Conservation (phyloP, 2,888 invertebrate genomes). For the Diabrotica balteata region DNA sequence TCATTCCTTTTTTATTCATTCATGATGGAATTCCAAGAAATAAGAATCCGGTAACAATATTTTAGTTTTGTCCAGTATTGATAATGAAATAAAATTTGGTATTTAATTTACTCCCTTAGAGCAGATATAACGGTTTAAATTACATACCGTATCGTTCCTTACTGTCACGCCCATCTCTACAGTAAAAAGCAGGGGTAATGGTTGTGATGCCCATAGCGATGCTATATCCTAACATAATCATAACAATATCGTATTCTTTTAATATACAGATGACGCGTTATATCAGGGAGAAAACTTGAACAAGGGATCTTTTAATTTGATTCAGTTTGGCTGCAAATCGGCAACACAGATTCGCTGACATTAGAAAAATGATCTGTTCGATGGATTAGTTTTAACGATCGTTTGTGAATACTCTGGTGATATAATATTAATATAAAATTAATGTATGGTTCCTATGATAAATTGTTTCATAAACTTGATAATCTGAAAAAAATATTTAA, state of each 20-base stretch:
- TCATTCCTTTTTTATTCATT: no score
- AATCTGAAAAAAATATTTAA: no score
- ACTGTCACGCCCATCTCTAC: no score
- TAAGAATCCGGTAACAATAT: no score
- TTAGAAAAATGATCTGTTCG: constrained; percentile 21
- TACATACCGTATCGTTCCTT: no score
- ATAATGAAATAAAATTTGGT: no score
- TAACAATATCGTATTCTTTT: constrained; percentile 37
- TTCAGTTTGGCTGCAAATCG: constrained; percentile 19
- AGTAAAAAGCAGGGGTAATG: constrained; percentile 5
- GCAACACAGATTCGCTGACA: constrained; percentile 16
- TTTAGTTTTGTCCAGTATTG: no score
- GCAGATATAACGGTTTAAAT: no score
- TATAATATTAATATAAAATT: no score
- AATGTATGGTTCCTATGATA: not conserved
- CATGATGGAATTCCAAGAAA: no score
- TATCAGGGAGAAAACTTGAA: constrained; percentile 27
- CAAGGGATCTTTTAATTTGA: constrained; percentile 23
- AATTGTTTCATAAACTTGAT: not conserved
- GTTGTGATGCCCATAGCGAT: constrained; percentile 16
- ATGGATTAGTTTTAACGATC: constrained; percentile 17
- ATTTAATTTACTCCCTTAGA: no score
- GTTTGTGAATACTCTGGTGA: not conserved
- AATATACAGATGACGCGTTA: constrained; percentile 37
- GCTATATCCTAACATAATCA: constrained; percentile 33